A percentile compares a stretch with the other conserved stretches of the same genome.
Evolutionary conservation across 2,888 invertebrate species (phyloP).

Genomic region (Dicyrtomina minuta): DNA sequence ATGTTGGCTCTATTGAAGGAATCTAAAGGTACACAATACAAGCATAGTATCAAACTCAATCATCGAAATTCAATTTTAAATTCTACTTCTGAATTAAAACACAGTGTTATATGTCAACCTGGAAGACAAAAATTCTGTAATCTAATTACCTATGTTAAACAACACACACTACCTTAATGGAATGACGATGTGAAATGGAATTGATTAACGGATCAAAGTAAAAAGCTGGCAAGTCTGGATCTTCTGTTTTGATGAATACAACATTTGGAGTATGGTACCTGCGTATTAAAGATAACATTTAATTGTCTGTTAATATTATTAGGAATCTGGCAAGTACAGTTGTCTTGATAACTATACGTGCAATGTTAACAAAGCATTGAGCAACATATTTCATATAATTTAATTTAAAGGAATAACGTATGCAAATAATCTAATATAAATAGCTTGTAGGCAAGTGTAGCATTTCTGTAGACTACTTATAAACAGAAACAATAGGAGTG

Average conservation of each 20-base stretch:
- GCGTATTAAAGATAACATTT: constrained; percentile 47
- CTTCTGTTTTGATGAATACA: constrained; percentile 99
- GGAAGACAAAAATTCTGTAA: not conserved
- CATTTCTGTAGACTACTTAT: constrained; percentile 19
- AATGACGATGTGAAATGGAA: constrained; percentile 93
- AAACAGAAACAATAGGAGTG: constrained; percentile 28
- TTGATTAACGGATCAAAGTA: constrained; percentile 99
- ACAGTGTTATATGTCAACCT: too few relatives aligned
- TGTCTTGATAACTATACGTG: too few relatives aligned
- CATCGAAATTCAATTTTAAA: too few relatives aligned
- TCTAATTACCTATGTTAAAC: not conserved
- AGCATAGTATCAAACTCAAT: not conserved
- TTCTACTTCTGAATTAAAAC: too few relatives aligned
- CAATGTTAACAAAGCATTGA: too few relatives aligned
- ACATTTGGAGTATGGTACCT: constrained; percentile 99
- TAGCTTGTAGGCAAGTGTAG: constrained; percentile 32
- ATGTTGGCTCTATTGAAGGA: constrained; percentile 43
- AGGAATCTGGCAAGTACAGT: too few relatives aligned
- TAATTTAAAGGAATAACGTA: too few relatives aligned
- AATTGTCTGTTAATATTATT: not conserved
- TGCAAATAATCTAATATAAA: too few relatives aligned
- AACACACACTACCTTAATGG: constrained; percentile 66
- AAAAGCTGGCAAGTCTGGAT: constrained; percentile 98
- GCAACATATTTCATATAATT: too few relatives aligned
- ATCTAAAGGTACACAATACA: constrained; percentile 12